Base-by-base conservation (phyloP, 2,888 invertebrate species). In the Nysson spinosus region DNA sequence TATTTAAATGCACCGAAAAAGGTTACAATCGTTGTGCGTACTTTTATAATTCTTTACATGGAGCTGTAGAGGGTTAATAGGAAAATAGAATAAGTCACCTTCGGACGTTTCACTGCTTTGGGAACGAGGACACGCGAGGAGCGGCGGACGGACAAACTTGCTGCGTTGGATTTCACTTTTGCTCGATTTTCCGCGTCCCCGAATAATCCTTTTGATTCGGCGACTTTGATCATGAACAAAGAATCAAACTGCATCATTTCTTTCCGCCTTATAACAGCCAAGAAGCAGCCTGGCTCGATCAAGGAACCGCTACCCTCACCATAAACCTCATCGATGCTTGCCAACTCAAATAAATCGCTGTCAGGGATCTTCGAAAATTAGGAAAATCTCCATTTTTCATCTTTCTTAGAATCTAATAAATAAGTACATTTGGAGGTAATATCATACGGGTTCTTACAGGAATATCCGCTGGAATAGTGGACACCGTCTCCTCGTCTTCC, bases 161-260 rank as follows among this genome's bases (percentile, higher is more conserved):
- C n/a, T n/a, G n/a, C n/a, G n/a, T n/a, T n/a, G n/a, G n/a, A n/a
- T n/a, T n/a, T n/a, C n/a, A n/a, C n/a, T n/a, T n/a, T n/a, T n/a
- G n/a, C n/a, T n/a, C n/a, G n/a, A n/a, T n/a, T n/a, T n/a, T 78
- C 72, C 0, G 80, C 69, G 35, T 87, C 89, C 1, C 93, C 94
- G 84, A 95, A 95, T 67, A 95, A 86, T 0, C 95, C 95, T 60
- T 95, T 90, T 32, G 92, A 90, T 86, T 95, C 95, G 1, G 95
- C 95, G 88, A 95, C 93, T 77, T 93, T 91, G 73, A 95, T 95
- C 91, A 95, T 93, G 83, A 93, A 95, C 85, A 94, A 93, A 3
- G 94, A 94, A 85, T 95, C 93, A 78, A 95, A 89, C 34, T 92
- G 91, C 50, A 93, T 93, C 77, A 95, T 90, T 88, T 93, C 91